Conservation (phyloP, 1,140 invertebrate genomes). For the Drosophila arizonae region DNA sequence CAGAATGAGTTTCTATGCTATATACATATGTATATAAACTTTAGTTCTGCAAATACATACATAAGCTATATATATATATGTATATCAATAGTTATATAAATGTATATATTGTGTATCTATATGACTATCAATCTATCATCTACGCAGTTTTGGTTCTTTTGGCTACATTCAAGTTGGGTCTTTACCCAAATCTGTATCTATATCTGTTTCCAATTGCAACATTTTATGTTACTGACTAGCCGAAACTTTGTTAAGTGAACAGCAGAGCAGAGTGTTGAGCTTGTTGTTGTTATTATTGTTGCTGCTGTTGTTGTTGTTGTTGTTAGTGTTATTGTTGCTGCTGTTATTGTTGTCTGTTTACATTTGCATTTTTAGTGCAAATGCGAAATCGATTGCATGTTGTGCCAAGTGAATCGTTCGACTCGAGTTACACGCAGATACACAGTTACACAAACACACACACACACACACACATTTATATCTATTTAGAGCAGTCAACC, state of each 20-base stretch:
- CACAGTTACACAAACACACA: too few species aligned
- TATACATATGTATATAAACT: too few species aligned
- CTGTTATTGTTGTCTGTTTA: constrained; percentile 18
- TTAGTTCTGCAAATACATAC: too few species aligned
- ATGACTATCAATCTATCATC: too few species aligned
- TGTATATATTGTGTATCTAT: too few species aligned
- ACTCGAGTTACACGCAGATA: constrained; percentile 16
- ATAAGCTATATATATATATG: too few species aligned
- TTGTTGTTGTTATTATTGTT: too few species aligned
- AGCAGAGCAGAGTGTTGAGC: not conserved
- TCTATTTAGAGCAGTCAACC: constrained; percentile 29
- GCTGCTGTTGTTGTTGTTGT: not conserved
- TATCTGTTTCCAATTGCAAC: constrained; percentile 13
- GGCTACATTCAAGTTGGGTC: too few species aligned
- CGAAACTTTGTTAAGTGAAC: constrained; percentile 42
- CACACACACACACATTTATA: not conserved
- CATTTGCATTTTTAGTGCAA: constrained; percentile 72
- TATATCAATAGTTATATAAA: too few species aligned
- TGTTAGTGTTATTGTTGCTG: constrained; percentile 2
- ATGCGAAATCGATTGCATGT: constrained; percentile 62
- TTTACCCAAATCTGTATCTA: too few species aligned
- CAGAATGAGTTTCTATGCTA: too few species aligned
- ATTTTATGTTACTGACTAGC: constrained; percentile 16
- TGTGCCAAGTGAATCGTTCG: constrained; percentile 33
- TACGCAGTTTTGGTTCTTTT: too few species aligned